Conservation (phyloP, 1,140 invertebrate genomes). For the Lordiphosa clarofinis region DNA sequence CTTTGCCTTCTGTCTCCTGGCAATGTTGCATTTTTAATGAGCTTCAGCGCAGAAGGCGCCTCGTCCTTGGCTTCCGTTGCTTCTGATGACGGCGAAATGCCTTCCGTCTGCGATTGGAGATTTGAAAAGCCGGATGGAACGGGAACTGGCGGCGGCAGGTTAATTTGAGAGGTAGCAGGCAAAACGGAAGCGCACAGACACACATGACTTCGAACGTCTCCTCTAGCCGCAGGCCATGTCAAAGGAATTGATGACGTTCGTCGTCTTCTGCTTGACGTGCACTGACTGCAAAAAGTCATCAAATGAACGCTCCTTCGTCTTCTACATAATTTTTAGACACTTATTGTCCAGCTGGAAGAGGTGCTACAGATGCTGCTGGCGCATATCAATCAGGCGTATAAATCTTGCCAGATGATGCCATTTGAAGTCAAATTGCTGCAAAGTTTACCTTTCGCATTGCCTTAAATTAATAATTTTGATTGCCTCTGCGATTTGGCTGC, state of each 20-base stretch:
- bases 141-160: conserved; percentile 16
- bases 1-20: conserved; percentile 15
- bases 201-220: conserved; percentile 21
- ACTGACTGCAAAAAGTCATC: conserved; percentile 55
- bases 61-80: conserved; percentile 40
- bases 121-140: conserved; percentile 28
- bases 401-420: conserved; percentile 35
- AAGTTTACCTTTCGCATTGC: conserved; percentile 39
- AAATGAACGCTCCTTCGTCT: neutral
- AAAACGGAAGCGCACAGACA: conserved; percentile 49
- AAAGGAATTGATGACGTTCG: conserved; percentile 64
- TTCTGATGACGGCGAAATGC: conserved; percentile 48
- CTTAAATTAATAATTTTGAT: conserved; percentile 58
- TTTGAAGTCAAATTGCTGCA: conserved; percentile 21
- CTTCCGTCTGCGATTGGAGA: conserved; percentile 54
- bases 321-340: conserved; percentile 37
- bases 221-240: conserved; percentile 55
- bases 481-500: conserved; percentile 16
- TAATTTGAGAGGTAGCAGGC: conserved; percentile 54
- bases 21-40: conserved; percentile 61
- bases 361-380: neutral
- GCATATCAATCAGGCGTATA: conserved; percentile 64
- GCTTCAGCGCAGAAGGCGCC: conserved; percentile 50
- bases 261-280: conserved; percentile 49
- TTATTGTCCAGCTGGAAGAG: conserved; percentile 19